Evolutionary conservation across 1,140 invertebrate genomes (phyloP).

Genomic region (Hyles euphorbiae): DNA sequence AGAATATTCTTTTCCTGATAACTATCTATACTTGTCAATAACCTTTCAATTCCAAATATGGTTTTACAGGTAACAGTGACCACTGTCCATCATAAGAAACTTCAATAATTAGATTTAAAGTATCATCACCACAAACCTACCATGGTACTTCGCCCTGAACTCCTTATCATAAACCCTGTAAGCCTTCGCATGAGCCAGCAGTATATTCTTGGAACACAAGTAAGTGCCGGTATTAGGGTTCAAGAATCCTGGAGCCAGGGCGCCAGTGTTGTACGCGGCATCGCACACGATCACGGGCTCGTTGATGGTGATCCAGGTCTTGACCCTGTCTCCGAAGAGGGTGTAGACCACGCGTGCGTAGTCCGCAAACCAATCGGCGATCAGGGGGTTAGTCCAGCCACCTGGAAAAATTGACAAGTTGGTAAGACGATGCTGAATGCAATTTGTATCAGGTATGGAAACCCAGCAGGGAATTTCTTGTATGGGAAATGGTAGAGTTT

Average conservation of each 20-base stretch:
- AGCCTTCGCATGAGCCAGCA: slow-evolving; percentile 77
- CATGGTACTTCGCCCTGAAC: slow-evolving; percentile 39
- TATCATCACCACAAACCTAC: slow-evolving; percentile 29
- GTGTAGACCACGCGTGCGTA: slow-evolving; percentile 77
- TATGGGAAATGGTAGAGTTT: too few species aligned
- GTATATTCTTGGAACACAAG: slow-evolving; percentile 72
- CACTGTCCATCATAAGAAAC: too few species aligned
- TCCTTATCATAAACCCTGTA: slow-evolving; percentile 76
- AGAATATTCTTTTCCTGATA: too few species aligned
- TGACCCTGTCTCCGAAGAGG: slow-evolving; percentile 77
- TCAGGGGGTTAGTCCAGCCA: slow-evolving; percentile 78
- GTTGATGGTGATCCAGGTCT: slow-evolving; percentile 81
- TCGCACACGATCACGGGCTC: slow-evolving; percentile 78
- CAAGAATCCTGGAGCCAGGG: slow-evolving; percentile 63
- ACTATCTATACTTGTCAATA: neutral
- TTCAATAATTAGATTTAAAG: neutral
- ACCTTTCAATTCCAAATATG: neutral
- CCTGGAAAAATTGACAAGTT: slow-evolving; percentile 46
- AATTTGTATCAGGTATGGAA: too few species aligned
- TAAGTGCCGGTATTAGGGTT: slow-evolving; percentile 65
- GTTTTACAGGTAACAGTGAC: neutral
- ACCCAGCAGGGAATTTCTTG: too few species aligned
- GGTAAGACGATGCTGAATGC: too few species aligned
- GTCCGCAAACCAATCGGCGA: slow-evolving; percentile 78
- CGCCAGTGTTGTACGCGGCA: slow-evolving; percentile 69